Evolutionary conservation across 1,140 invertebrate genomes (phyloP).

Genomic region (Temnothorax longispinosus): DNA sequence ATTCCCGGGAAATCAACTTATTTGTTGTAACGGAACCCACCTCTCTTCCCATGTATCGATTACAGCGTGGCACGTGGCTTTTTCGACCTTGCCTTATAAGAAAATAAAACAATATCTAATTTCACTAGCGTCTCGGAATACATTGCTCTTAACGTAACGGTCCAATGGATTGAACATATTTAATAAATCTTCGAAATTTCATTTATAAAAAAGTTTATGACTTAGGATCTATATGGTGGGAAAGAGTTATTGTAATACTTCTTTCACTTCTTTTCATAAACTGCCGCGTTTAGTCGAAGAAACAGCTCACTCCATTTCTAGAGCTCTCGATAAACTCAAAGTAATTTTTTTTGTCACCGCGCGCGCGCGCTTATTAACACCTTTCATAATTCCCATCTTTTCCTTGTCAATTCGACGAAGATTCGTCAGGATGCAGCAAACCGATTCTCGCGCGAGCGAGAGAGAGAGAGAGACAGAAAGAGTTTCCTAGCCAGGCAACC

Average conservation of each 20-base stretch:
- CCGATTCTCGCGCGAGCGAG: neutral
- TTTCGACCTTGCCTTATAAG: neutral
- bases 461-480: neutral
- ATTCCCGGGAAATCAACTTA: neutral
- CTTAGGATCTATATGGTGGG: neutral
- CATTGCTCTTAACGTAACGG: neutral
- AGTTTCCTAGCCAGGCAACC: conserved; percentile 71
- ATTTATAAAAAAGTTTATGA: neutral
- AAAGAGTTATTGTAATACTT: neutral
- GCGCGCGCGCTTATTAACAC: neutral
- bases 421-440: conserved; percentile 22
- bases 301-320: neutral
- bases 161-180: neutral
- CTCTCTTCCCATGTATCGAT: neutral
- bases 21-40: neutral
- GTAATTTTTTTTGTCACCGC: neutral
- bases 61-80: neutral
- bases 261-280: neutral
- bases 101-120: neutral
- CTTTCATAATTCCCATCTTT: conserved; percentile 31
- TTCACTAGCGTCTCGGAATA: neutral
- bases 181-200: neutral
- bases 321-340: neutral
- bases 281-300: neutral
- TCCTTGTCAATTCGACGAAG: neutral